A percentile compares a stretch with the other conserved stretches of the same genome.
Conservation (phyloP, 2,113 vertebrate species). For the Hystrix cristata region DNA sequence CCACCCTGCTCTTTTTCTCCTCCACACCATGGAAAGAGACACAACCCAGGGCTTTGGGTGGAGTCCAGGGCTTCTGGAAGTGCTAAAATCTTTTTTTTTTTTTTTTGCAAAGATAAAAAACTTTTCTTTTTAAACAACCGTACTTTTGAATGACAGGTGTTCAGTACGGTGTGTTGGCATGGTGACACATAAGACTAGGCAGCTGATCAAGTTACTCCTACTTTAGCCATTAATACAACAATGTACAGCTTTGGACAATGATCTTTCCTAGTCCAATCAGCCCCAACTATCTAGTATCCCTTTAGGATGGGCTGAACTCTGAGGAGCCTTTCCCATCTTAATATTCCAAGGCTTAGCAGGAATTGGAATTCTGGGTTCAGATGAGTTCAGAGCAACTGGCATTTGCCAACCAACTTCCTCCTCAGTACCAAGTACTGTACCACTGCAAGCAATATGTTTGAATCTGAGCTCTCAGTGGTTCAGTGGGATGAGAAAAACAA, state of each 20-base stretch:
- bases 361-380: slow-evolving; percentile 22
- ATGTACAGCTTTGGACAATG: neutral
- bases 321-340: neutral
- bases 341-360: neutral
- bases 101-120: neutral
- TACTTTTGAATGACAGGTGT: neutral
- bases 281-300: neutral
- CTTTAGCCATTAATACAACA: neutral
- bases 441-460: neutral
- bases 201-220: neutral
- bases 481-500: neutral
- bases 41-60: neutral
- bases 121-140: neutral
- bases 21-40: neutral
- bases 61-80: neutral
- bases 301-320: neutral
- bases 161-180: too few species aligned
- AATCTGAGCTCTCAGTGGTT: neutral
- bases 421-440: neutral
- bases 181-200: too few species aligned
- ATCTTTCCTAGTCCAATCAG: neutral
- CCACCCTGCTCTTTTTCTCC: neutral
- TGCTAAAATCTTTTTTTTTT: neutral
- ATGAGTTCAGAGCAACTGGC: neutral
- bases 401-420: slow-evolving; percentile 1